Evolutionary conservation across 2,888 invertebrate species (phyloP).

Genomic region (Clostera curtula): DNA sequence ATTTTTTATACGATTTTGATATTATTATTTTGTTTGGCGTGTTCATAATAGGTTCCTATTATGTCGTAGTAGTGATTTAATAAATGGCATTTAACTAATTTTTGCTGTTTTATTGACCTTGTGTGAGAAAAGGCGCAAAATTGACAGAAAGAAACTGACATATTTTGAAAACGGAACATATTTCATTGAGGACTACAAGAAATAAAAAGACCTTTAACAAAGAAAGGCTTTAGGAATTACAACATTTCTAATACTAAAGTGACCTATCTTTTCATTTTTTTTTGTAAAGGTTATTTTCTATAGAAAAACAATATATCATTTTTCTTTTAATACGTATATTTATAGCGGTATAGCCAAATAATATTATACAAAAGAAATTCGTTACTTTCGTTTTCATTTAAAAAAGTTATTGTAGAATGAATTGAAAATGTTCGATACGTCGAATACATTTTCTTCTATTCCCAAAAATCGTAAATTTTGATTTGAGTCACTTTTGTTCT

Average conservation of each 20-base stretch:
- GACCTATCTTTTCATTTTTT: constrained; percentile 1
- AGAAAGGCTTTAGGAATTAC: neutral
- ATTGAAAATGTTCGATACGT: neutral
- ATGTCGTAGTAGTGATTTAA: constrained; percentile 2
- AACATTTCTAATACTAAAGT: constrained; percentile 1
- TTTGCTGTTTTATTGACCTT: neutral
- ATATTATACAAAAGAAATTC: neutral
- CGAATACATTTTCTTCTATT: constrained; percentile 1
- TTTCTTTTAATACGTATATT: neutral
- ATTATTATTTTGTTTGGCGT: constrained; percentile 1
- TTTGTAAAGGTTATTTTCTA: neutral
- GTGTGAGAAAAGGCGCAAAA: neutral
- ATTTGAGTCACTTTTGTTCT: constrained; percentile 2
- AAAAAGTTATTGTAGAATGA: constrained; percentile 1
- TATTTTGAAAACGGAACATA: no score
- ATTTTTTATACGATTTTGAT: constrained; percentile 1
- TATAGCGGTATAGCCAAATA: constrained; percentile 1
- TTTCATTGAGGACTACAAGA: neutral
- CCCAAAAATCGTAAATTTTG: constrained; percentile 2
- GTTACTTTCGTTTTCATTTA: neutral
- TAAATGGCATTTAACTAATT: constrained; percentile 1
- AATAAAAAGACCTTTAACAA: neutral
- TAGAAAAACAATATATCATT: no score
- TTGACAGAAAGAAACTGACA: no score
- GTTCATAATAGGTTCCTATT: constrained; percentile 1